Base-by-base conservation (phyloP, 92 coral and sea anemone genomes). In the Siderastrea radians region DNA sequence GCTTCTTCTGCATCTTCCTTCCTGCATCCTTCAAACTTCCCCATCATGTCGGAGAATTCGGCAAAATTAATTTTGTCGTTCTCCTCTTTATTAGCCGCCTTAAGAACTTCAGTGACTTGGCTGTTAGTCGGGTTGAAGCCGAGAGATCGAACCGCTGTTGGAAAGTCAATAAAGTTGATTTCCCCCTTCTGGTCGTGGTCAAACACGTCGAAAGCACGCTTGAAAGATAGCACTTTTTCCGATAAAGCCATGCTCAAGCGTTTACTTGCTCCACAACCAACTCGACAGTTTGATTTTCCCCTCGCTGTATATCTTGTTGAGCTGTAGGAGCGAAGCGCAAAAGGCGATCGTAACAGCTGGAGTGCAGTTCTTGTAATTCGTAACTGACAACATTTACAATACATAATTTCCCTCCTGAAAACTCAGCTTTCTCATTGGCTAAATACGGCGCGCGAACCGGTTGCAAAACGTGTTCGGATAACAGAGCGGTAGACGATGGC, bases 41-140 rank as follows among this genome's bases (percentile, higher is more conserved):
- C 70, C 78, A 91, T 74, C 96, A 95, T 93, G 71, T 74, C 96
- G 16, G 90, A 77, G 65, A 95, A 93, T 49, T 95, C 98, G 52
- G 73, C 87, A 77, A 95, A 93, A 53, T 93, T 86, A 53, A 95
- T 91, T 12, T 78, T 90, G 68, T 88, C 86, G 8, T 95, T 94
- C n/a, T 94, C 85, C 47, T 81, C 76, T 71, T 93, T 95, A 60
- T 93, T 92, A 77, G 87, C 90, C 45, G 90, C 91, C 17, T 90
- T 77, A 49, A 95, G 83, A 3, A 91, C 92, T 4, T 70, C 65
- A 16, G 70, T 89, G 58, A 93, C 88, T 51, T 93, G 92, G 14
- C 76, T 76, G 67, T 85, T 82, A 4, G 91, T 84, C 26, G 90
- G 93, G 67, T 91, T 90, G 12, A 62, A 62, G 43, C 98, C 96